Evolutionary conservation across 37 sponge, comb jelly and placozoan genomes (phyloP).

Genomic region (Mnemiopsis leidyi): DNA sequence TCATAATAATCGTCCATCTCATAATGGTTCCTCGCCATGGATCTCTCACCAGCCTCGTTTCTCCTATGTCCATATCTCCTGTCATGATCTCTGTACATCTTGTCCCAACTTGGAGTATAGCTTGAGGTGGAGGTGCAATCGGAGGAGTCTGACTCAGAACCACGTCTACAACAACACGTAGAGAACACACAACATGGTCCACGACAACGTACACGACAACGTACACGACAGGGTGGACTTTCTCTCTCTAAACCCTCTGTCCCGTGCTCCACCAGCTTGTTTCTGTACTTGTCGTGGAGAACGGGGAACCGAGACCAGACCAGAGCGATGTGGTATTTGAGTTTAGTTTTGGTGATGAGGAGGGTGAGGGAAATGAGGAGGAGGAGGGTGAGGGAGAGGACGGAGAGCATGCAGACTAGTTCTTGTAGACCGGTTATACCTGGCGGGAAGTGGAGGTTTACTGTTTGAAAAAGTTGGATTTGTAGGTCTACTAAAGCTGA

Average conservation of each 20-base stretch:
- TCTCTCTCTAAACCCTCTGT: not conserved
- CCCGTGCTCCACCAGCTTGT: not conserved
- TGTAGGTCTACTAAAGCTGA: too few species aligned
- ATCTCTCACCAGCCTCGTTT: not conserved
- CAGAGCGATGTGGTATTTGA: not conserved
- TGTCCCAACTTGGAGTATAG: not conserved
- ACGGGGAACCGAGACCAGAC: not conserved
- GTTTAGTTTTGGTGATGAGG: not conserved
- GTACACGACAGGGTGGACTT: not conserved
- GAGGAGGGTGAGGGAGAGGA: not conserved
- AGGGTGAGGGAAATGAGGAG: not conserved
- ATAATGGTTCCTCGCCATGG: not conserved
- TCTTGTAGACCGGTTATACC: constrained; percentile 60
- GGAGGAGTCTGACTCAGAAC: not conserved
- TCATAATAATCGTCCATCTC: too few species aligned
- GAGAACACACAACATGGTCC: too few species aligned
- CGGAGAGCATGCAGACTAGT: not conserved
- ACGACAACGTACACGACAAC: not conserved
- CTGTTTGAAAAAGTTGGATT: too few species aligned
- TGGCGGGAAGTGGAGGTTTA: too few species aligned
- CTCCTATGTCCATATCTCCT: too few species aligned
- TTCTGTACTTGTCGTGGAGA: not conserved
- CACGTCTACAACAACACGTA: not conserved
- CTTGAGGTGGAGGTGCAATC: not conserved
- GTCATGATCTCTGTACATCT: too few species aligned